These are phyloP conservation scores for Kryptopterus vitreolus DNA, from an alignment of 2,797 vertebrate species.

Conservation along the genomic window DNA sequence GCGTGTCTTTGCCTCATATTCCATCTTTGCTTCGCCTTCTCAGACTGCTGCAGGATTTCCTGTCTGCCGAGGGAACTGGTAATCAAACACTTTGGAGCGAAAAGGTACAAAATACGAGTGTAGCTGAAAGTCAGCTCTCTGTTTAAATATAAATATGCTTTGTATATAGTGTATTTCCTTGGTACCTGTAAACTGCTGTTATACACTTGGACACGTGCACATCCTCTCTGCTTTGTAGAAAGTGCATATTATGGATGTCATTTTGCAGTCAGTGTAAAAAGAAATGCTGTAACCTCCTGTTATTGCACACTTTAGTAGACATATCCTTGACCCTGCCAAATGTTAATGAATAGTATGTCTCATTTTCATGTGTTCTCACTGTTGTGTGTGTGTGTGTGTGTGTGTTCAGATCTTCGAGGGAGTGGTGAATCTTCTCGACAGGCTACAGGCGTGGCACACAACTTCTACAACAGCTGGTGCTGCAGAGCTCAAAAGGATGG, in stretches of 20 bases:
- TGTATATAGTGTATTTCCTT: background rate
- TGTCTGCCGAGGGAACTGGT: constrained; percentile 89
- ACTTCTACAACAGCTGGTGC: constrained; percentile 73
- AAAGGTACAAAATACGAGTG: constrained; percentile 77
- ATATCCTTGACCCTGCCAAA: background rate
- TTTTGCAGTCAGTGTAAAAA: background rate
- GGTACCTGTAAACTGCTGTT: background rate
- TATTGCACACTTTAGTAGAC: background rate
- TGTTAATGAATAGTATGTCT: constrained; percentile 7
- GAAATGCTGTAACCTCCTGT: constrained; percentile 2
- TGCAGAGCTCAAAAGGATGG: constrained; percentile 89
- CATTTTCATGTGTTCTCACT: constrained; percentile 4
- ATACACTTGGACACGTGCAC: background rate
- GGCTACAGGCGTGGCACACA: constrained; percentile 88
- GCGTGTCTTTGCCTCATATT: constrained; percentile 74
- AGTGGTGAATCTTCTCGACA: constrained; percentile 90
- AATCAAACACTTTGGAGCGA: constrained; percentile 94
- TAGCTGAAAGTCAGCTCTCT: background rate
- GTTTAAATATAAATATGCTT: too few species aligned
- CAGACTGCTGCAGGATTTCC: constrained; percentile 92
- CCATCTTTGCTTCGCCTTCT: constrained; percentile 88
- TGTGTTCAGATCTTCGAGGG: constrained; percentile 88
- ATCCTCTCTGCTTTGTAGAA: background rate
- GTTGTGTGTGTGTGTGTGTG: constrained; percentile 21
- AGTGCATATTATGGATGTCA: background rate